A percentile compares a stretch with the other conserved stretches of the same genome.
Evolutionary conservation across 2,113 vertebrate genomes (phyloP).

Genomic region (Saguinus imperator): DNA sequence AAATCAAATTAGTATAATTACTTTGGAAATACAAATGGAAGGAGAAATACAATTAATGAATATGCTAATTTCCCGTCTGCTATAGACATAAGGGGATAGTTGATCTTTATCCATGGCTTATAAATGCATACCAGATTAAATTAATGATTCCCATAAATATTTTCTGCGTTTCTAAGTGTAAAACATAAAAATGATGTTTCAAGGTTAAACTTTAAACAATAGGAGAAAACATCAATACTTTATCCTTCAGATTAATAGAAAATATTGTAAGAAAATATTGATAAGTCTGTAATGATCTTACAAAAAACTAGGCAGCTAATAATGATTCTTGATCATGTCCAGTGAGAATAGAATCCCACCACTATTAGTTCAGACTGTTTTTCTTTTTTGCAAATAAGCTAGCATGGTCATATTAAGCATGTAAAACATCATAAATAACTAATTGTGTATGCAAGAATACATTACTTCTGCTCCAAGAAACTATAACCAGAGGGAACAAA

Average conservation of each 20-base stretch:
- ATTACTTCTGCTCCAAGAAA: not conserved
- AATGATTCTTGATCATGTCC: slow-evolving; percentile 56
- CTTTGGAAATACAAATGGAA: slow-evolving; percentile 46
- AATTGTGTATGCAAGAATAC: slow-evolving; percentile 22
- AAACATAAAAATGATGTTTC: slow-evolving; percentile 43
- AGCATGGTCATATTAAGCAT: slow-evolving; percentile 28
- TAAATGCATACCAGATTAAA: slow-evolving; percentile 52
- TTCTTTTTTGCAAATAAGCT: slow-evolving; percentile 23
- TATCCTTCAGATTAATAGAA: slow-evolving; percentile 69
- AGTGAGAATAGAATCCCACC: not conserved
- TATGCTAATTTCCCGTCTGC: slow-evolving; percentile 32
- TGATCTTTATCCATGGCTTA: slow-evolving; percentile 53
- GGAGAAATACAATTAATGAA: slow-evolving; percentile 56
- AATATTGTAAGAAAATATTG: slow-evolving; percentile 57
- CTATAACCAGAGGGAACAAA: slow-evolving; percentile 28
- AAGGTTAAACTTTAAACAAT: slow-evolving; percentile 53
- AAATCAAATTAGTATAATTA: slow-evolving; percentile 57
- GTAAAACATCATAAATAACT: slow-evolving; percentile 54
- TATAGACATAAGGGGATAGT: not conserved
- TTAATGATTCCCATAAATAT: slow-evolving; percentile 20
- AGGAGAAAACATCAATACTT: slow-evolving; percentile 43
- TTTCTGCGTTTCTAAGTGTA: slow-evolving; percentile 54
- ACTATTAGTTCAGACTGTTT: not conserved
- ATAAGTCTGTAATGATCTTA: slow-evolving; percentile 44
- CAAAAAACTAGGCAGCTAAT: slow-evolving; percentile 34